These are phyloP conservation scores for Julus scandinavius DNA, from an alignment of 2,888 invertebrate genomes.

Conservation along the genomic window DNA sequence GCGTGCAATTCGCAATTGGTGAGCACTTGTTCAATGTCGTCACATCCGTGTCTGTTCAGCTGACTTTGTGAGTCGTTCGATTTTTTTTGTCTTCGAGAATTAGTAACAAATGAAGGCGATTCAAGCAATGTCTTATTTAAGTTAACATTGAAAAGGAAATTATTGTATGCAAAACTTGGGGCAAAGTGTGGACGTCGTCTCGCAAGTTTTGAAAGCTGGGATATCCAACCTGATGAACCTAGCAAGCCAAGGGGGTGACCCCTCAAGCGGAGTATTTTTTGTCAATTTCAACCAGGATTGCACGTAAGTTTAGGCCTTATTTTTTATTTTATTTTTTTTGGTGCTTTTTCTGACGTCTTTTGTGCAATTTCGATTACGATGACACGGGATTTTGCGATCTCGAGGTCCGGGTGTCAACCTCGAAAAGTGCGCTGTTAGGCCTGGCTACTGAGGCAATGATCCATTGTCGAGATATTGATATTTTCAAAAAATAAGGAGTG, in stretches of 20 bases:
- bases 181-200: slow-evolving; percentile 68
- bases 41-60: slow-evolving; percentile 31
- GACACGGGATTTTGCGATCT: not conserved
- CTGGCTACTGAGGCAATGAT: not conserved
- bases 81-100: slow-evolving; percentile 48
- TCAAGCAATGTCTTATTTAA: not conserved
- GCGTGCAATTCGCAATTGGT: not conserved
- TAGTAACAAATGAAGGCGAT: not conserved
- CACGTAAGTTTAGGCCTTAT: slow-evolving; percentile 79
- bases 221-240: slow-evolving; percentile 84
- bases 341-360: slow-evolving; percentile 39
- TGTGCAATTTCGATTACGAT: not conserved
- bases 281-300: slow-evolving; percentile 98
- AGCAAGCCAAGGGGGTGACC: slow-evolving; percentile 80
- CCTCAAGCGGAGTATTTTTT: slow-evolving; percentile 86
- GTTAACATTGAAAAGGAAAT: slow-evolving; percentile 18
- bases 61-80: slow-evolving; percentile 39
- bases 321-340: not conserved
- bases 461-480: not conserved
- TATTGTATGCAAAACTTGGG: slow-evolving; percentile 67
- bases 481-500: not conserved
- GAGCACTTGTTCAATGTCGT: not conserved
- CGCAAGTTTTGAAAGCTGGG: slow-evolving; percentile 68
- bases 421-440: not conserved
- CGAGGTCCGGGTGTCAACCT: not conserved